Evolutionary conservation across 2,113 vertebrate species (phyloP).

Genomic region (Nycticorax nycticorax): DNA sequence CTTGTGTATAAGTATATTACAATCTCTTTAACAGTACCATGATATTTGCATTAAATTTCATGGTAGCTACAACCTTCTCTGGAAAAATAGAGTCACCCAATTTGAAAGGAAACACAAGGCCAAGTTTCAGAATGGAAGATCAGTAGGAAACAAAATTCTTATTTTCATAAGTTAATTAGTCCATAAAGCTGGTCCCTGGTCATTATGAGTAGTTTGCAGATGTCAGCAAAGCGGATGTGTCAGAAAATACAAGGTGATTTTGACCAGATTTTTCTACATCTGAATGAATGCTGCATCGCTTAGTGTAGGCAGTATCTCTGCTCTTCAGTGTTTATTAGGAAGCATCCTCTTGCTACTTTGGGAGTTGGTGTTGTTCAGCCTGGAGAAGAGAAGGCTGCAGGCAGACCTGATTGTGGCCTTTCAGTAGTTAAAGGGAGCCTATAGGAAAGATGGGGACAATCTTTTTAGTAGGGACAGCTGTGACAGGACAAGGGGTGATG

Average conservation of each 20-base stretch:
- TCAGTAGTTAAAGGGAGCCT: no score
- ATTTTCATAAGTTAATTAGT: background rate
- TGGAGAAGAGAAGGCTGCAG: no score
- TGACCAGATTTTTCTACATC: background rate
- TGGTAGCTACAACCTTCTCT: background rate
- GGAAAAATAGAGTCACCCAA: background rate
- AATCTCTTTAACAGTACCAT: background rate
- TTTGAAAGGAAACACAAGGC: background rate
- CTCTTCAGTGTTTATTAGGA: background rate
- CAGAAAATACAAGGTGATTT: conserved; percentile 7
- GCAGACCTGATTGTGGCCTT: no score
- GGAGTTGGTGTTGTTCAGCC: no score
- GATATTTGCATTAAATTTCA: background rate
- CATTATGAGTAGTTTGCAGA: background rate
- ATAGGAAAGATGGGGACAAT: no score
- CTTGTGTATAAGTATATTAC: background rate
- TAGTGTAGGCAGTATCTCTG: background rate
- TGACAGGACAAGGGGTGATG: no score
- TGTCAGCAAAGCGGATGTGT: background rate
- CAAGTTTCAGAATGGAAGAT: background rate
- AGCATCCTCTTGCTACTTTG: background rate
- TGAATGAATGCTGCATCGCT: background rate
- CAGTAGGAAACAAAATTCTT: background rate
- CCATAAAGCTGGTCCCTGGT: background rate
- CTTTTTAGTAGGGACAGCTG: no score